These are phyloP conservation scores for Athalia rosae DNA, from an alignment of 2,888 invertebrate species.

Conservation along the genomic window DNA sequence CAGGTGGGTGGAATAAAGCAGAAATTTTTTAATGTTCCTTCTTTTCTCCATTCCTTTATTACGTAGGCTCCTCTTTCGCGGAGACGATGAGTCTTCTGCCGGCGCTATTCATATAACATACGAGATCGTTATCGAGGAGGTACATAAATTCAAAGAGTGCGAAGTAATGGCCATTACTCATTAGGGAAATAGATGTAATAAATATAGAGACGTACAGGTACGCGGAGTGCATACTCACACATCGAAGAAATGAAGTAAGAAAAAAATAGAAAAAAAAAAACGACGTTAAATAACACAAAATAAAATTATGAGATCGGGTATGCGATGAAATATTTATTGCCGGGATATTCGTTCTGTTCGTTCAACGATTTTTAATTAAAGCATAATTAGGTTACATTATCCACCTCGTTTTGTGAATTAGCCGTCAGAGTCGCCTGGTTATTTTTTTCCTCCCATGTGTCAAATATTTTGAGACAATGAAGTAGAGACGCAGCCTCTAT, in stretches of 20 bases:
- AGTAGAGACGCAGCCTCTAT: neutral
- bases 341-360: neutral
- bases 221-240: neutral
- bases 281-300: no score
- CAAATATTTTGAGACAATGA: neutral
- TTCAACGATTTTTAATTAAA: constrained; percentile 26
- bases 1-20: no score
- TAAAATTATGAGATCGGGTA: no score
- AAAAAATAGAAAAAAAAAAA: neutral
- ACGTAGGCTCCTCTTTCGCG: no score
- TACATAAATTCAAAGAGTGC: constrained; percentile 20
- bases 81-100: no score
- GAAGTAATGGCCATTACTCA: constrained; percentile 33
- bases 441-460: no score
- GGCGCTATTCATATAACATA: neutral
- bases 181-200: constrained; percentile 9
- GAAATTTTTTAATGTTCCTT: no score
- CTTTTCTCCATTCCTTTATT: no score
- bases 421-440: no score
- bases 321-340: no score
- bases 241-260: neutral
- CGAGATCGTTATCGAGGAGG: constrained; percentile 12
- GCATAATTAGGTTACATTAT: constrained; percentile 9
- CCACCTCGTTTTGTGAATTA: neutral
- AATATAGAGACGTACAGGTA: neutral